A percentile compares a stretch with the other conserved stretches of the same genome.
Evolutionary conservation across 2,797 vertebrate species (phyloP).

Genomic region (Pangasius djambal): DNA sequence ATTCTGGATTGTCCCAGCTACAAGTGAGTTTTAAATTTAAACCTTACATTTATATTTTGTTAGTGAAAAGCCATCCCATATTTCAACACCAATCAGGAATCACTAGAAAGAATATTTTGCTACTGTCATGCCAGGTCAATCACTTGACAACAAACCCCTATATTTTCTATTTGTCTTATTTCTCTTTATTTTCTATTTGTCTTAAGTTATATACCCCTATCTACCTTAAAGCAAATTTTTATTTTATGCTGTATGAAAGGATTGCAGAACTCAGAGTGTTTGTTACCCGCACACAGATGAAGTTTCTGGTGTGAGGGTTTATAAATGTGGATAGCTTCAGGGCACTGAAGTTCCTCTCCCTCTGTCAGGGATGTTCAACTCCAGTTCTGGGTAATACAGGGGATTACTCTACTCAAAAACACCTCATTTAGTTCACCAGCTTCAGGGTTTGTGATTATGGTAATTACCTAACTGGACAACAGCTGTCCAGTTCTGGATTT

Average conservation of each 20-base stretch:
- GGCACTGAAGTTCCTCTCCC: not conserved
- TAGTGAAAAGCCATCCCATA: not conserved
- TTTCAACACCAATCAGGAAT: not conserved
- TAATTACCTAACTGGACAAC: not conserved
- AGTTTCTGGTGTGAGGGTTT: not conserved
- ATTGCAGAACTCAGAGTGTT: not conserved
- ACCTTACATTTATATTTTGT: not conserved
- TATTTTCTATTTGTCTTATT: not conserved
- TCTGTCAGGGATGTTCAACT: not conserved
- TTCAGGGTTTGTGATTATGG: not conserved
- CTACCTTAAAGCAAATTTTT: not conserved
- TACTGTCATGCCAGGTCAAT: not conserved
- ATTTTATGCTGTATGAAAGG: not conserved
- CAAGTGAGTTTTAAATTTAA: not conserved
- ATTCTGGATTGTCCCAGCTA: too few species aligned
- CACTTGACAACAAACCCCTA: not conserved
- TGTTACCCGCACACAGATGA: too few species aligned
- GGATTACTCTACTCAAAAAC: not conserved
- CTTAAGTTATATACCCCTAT: too few species aligned
- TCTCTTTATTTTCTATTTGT: too few species aligned
- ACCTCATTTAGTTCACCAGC: not conserved
- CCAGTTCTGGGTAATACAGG: not conserved
- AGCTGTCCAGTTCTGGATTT: not conserved
- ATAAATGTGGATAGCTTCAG: not conserved
- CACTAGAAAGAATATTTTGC: not conserved